Base-by-base conservation (phyloP, 2,888 invertebrate genomes). In the Desoria tigrina region DNA sequence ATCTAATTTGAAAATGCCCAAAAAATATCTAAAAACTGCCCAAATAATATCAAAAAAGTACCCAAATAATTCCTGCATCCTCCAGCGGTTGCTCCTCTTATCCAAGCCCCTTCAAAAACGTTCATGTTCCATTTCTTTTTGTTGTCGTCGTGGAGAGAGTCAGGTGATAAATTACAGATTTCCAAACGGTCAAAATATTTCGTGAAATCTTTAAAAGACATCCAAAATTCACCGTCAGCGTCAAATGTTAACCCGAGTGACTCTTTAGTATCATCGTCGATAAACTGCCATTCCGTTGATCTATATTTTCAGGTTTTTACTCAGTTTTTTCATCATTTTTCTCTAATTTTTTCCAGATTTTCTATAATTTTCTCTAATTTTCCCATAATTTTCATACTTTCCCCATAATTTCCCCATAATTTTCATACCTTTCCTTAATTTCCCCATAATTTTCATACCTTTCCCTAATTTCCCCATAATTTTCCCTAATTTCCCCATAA, bases 121-220 rank as follows among this genome's bases (percentile, higher is more conserved):
- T 90, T 92, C 86, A 90, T 91, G 81, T 94, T 93, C 97, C 97
- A 98, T 77, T 87, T 89, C 79, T 91, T 91, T 76, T 88, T n/a
- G 21, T 50, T 24, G 24, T 88, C 87, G 4, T 90, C 90, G 50
- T 79, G 79, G 69, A 83, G 78, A 2, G 83, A 81, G 74, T 86
- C 84, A 1, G 85, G 84, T 64, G 82, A 83, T 61, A 85, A 78
- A 77, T 86, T 84, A 69, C 84, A 85, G 65, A 86, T 81, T 74
- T 85, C 84, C 63, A 86, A 74, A 56, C 81, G 80, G 59, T 83
- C 81, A 75, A 84, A 85, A 74, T 82, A 80, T 7, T 76, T 75
- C 71, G 82, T 77, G 70, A 84, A 84, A 73, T 86, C 85, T 51
- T 77, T 69, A 24, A 18, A 57, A 3, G 81, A 79, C 81, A 84